A percentile compares a stretch with the other conserved stretches of the same genome.
phyloP scores from a whole-genome alignment of 2,888 invertebrate genomes.

The Oligia strigilis region DNA sequence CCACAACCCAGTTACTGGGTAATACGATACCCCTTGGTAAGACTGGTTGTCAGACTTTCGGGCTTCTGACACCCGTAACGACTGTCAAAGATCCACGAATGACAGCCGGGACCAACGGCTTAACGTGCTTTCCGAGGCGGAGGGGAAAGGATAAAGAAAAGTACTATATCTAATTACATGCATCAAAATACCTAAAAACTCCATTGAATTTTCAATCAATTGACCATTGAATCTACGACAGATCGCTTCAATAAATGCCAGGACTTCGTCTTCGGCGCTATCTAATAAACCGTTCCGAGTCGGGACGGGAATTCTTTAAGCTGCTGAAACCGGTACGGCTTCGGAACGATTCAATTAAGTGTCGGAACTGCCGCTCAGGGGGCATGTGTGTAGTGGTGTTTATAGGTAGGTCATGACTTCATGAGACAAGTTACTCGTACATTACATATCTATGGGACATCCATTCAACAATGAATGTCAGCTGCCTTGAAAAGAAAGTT shows the following conservation, averaged over 20 bases:
- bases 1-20: too few species aligned
- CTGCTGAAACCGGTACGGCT: conserved; percentile 50
- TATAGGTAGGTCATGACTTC: background rate
- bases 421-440: background rate
- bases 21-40: too few species aligned
- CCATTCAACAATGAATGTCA: background rate
- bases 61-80: too few species aligned
- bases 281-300: conserved; percentile 58
- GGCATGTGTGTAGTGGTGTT: background rate
- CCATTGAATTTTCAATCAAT: conserved; percentile 18
- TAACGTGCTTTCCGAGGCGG: too few species aligned
- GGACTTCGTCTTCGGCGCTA: conserved; percentile 31
- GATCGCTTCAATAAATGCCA: conserved; percentile 55
- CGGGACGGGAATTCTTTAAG: conserved; percentile 62
- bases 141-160: too few species aligned
- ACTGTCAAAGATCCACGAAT: too few species aligned
- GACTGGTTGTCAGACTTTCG: too few species aligned
- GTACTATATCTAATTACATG: background rate
- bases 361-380: conserved; percentile 12
- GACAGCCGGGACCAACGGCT: too few species aligned
- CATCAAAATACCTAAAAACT: background rate
- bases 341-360: conserved; percentile 67
- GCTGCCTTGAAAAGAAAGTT: background rate
- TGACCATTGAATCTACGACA: conserved; percentile 30
- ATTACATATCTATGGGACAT: background rate